Evolutionary conservation across 2,113 vertebrate species (phyloP), one percentile per base, ranked within the genome.

Genomic region (Scolopax mira): DNA sequence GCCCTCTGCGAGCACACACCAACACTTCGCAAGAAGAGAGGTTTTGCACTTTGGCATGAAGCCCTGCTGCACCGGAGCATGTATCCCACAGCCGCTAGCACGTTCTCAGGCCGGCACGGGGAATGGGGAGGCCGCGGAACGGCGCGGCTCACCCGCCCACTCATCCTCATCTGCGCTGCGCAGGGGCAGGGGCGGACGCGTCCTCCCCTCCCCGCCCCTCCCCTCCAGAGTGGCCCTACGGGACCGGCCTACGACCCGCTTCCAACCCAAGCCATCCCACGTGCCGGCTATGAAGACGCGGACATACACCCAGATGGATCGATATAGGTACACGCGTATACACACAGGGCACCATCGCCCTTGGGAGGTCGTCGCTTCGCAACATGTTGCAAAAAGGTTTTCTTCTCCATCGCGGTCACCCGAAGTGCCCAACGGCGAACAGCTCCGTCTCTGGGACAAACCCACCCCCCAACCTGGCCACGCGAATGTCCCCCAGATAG

Each of bases 271-370:
- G 24, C 46, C 3, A 8, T 5, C 7, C 67, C 84, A 3, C 19
- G 9, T 23, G 4, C 5, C n/a, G 3, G 44, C 9, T 3, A 48
- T 39, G 39, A n/a, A 35, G 22, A 25, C 62, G 24, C 6, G 17
- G n/a, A 7, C 65, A 6, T 2, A 25, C 0, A n/a, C 48, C 23
- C 25, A 0, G 7, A 16, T 0, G 16, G 13, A 27, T 0, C 10
- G 27, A 9, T 9, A 27, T 0, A 2, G 10, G 39, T 13, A 35
- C 33, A 35, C 14, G 28, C 51, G 9, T 13, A 71, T 7, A 73
- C 24, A 44, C 17, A 22, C 62, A 51, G 37, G 4, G 55, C 80
- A 57, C 24, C 23, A n/a, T 23, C 72, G 94, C 64, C 96, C 95
- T 92, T 92, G 92, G 79, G 46, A 95, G 94, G 95, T 90, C 92